Conservation (phyloP, 2,888 invertebrate species). For the Tineola bisselliella region DNA sequence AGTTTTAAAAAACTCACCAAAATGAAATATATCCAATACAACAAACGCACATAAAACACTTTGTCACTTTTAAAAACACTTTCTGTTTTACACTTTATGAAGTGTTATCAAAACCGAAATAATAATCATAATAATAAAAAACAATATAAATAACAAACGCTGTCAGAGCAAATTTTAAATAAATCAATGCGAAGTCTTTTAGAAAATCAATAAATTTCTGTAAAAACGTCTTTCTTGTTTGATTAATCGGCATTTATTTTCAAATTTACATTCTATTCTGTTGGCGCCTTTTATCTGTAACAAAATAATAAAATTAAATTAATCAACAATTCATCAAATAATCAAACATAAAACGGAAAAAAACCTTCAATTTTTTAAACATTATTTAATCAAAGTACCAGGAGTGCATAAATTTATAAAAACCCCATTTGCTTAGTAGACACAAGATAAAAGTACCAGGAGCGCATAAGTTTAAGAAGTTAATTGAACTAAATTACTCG, state of each 20-base stretch:
- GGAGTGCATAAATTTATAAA: too few species aligned
- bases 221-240: constrained; percentile 26
- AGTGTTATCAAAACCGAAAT: constrained; percentile 31
- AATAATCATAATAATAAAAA: constrained; percentile 54
- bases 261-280: background rate
- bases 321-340: too few species aligned
- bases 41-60: background rate
- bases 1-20: too few species aligned
- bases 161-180: constrained; percentile 49
- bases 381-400: too few species aligned
- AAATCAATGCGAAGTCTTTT: constrained; percentile 46
- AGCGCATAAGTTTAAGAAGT: too few species aligned
- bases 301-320: background rate
- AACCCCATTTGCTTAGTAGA: too few species aligned
- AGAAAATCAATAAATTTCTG: constrained; percentile 31
- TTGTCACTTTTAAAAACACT: constrained; percentile 30
- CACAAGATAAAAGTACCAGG: too few species aligned
- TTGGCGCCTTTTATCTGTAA: background rate
- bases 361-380: too few species aligned
- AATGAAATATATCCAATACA: background rate
- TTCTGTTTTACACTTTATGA: too few species aligned
- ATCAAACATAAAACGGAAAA: too few species aligned
- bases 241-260: constrained; percentile 9
- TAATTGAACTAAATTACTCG: too few species aligned
- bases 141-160: constrained; percentile 46